Evolutionary conservation across 2,888 invertebrate species (phyloP).

Genomic region (Caenorhabditis sinica): DNA sequence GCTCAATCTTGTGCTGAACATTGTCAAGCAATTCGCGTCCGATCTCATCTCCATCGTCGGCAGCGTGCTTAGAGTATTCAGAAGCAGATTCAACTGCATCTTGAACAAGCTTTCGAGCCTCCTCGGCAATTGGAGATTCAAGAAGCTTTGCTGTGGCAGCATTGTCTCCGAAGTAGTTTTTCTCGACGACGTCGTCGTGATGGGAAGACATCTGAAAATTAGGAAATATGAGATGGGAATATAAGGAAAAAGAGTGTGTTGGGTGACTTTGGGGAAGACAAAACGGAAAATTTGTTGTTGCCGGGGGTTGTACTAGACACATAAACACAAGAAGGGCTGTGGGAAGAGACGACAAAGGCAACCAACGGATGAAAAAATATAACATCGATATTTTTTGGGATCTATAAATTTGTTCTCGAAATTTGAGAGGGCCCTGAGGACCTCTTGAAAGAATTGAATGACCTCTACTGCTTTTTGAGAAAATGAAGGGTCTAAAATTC

Average conservation of each 20-base stretch:
- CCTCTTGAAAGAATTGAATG: too few relatives aligned
- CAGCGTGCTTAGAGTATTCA: slow-evolving; percentile 37
- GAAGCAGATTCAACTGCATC: slow-evolving; percentile 65
- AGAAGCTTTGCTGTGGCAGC: slow-evolving; percentile 53
- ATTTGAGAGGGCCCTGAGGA: not conserved
- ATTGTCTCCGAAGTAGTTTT: slow-evolving; percentile 59
- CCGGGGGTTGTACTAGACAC: slow-evolving; percentile 43
- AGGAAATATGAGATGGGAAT: slow-evolving; percentile 11
- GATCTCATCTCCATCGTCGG: slow-evolving; percentile 48
- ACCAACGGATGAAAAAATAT: slow-evolving; percentile 24
- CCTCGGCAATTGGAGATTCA: slow-evolving; percentile 66
- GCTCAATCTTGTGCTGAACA: slow-evolving; percentile 35
- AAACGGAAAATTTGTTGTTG: slow-evolving; percentile 39
- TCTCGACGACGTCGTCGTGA: slow-evolving; percentile 69
- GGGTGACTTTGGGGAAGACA: slow-evolving; percentile 34
- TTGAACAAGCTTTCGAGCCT: slow-evolving; percentile 61
- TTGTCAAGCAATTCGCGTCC: slow-evolving; percentile 49
- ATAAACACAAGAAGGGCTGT: slow-evolving; percentile 44
- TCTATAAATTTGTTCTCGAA: not conserved
- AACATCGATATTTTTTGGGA: slow-evolving; percentile 45
- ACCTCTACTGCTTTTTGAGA: not conserved
- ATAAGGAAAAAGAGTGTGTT: not conserved
- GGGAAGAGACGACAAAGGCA: slow-evolving; percentile 37
- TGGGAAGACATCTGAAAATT: slow-evolving; percentile 65
- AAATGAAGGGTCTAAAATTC: not conserved